Evolutionary conservation across 2,113 vertebrate genomes (phyloP).

Genomic region (Ceuthmochares aereus): DNA sequence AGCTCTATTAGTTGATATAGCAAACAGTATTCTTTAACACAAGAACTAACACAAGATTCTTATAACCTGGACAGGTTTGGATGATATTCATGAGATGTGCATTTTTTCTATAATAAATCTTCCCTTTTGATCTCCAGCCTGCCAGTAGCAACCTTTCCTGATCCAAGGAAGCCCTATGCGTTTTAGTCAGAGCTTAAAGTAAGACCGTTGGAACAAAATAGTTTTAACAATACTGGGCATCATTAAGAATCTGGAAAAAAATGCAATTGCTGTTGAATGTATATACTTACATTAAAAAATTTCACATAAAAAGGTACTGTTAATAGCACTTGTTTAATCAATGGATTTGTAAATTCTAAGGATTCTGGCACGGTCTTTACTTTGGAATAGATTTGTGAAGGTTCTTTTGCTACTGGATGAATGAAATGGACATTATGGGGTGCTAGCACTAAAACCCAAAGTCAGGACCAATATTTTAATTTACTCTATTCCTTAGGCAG

Average conservation of each 20-base stretch:
- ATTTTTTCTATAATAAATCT: not conserved
- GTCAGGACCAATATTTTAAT: not conserved
- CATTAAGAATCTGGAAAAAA: not conserved
- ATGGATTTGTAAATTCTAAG: not conserved
- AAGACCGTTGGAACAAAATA: not conserved
- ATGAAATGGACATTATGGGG: not conserved
- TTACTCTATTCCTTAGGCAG: not conserved
- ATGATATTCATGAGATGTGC: not conserved
- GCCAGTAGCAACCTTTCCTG: not conserved
- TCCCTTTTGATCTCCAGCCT: constrained; percentile 4
- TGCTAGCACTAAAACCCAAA: not conserved
- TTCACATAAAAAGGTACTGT: not conserved
- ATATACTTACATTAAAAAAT: not conserved
- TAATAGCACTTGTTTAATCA: not conserved
- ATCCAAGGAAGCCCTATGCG: not conserved
- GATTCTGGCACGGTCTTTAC: not conserved
- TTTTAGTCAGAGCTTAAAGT: not conserved
- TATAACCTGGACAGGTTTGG: not conserved
- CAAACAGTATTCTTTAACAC: not conserved
- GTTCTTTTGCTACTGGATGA: not conserved
- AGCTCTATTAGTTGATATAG: not conserved
- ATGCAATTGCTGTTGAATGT: not conserved
- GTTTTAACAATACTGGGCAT: not conserved
- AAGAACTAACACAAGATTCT: not conserved
- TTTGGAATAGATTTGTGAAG: not conserved